These are phyloP conservation scores for Platyscapa corneri DNA, from an alignment of 1,140 invertebrate genomes.

Conservation along the genomic window DNA sequence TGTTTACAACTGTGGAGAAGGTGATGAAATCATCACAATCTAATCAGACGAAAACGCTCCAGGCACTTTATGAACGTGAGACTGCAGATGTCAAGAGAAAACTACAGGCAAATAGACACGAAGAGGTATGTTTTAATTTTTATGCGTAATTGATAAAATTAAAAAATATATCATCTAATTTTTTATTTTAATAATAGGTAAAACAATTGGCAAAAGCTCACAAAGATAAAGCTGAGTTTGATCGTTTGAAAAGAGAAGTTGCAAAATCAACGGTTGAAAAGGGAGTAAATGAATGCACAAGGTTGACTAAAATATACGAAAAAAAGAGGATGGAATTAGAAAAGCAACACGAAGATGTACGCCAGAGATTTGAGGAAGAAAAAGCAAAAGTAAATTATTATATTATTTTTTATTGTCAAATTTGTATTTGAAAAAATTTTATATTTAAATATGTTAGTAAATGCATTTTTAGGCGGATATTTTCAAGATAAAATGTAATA, in stretches of 20 bases:
- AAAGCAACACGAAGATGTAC: constrained; percentile 85
- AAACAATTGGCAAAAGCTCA: constrained; percentile 87
- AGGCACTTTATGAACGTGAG: constrained; percentile 80
- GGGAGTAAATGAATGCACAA: constrained; percentile 86
- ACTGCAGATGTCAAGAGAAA: constrained; percentile 89
- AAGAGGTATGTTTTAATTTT: constrained; percentile 78
- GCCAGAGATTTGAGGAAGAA: constrained; percentile 80
- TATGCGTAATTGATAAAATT: no score
- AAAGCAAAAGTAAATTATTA: constrained; percentile 78
- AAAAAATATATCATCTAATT: neutral
- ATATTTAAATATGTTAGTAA: neutral
- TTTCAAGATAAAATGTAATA: no score
- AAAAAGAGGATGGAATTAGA: constrained; percentile 84
- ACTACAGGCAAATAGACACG: constrained; percentile 86
- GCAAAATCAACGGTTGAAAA: constrained; percentile 85
- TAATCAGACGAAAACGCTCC: constrained; percentile 84
- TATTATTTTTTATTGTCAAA: neutral
- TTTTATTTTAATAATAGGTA: constrained; percentile 58
- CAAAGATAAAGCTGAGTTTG: constrained; percentile 92
- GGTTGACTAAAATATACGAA: constrained; percentile 83
- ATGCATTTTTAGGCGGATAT: no score
- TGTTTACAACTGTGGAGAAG: constrained; percentile 85
- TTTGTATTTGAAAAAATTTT: neutral
- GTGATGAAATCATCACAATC: constrained; percentile 85
- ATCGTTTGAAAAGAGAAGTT: constrained; percentile 84